Evolutionary conservation across 2,888 invertebrate species (phyloP).

Genomic region (Cancer borealis): DNA sequence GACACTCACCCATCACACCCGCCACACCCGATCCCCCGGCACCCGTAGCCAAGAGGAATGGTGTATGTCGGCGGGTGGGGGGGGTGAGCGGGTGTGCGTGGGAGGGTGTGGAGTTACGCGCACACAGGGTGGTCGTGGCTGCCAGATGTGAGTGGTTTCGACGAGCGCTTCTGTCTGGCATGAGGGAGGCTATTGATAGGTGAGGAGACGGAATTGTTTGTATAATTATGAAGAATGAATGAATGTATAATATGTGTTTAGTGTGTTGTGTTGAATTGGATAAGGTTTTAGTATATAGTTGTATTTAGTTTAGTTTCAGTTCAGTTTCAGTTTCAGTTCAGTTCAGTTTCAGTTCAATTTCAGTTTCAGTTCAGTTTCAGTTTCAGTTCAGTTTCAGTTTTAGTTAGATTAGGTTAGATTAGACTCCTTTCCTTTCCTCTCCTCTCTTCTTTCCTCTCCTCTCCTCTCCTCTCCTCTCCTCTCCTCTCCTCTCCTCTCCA

Average conservation of each 20-base stretch:
- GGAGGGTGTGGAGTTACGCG: conserved; percentile 77
- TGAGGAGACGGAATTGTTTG: conserved; percentile 78
- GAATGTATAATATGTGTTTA: too few relatives aligned
- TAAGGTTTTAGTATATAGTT: too few relatives aligned
- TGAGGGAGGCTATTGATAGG: conserved; percentile 87
- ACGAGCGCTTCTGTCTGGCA: conserved; percentile 85
- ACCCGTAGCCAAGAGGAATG: background rate
- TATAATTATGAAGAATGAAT: background rate
- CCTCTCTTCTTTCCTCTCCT: background rate
- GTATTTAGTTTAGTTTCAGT: too few relatives aligned
- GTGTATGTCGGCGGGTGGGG: background rate
- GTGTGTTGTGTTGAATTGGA: too few relatives aligned
- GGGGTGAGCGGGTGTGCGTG: background rate
- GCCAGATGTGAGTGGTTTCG: conserved; percentile 87
- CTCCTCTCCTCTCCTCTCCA: background rate
- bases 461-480: too few relatives aligned
- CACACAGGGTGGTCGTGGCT: conserved; percentile 86
- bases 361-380: too few relatives aligned
- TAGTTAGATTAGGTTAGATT: too few relatives aligned
- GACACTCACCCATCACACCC: background rate
- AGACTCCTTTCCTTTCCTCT: too few relatives aligned
- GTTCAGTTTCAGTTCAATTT: too few relatives aligned
- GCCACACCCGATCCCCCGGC: background rate
- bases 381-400: too few relatives aligned
- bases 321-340: too few relatives aligned